phyloP scores from a whole-genome alignment of 2,113 vertebrate genomes.

The Hystrix cristata region DNA sequence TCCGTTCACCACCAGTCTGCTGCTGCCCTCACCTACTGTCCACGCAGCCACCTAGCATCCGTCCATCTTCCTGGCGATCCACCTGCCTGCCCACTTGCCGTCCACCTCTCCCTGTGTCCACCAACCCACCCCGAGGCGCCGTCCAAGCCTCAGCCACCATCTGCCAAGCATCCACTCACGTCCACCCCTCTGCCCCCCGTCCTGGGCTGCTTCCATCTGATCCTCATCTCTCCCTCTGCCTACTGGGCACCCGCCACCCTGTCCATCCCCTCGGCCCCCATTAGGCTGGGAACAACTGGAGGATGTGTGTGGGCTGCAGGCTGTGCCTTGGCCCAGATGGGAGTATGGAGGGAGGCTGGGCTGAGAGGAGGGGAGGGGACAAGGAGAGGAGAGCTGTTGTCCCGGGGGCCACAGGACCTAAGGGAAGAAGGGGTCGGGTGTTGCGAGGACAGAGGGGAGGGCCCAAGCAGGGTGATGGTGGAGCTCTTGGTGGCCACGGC shows the following conservation, averaged over 20 bases:
- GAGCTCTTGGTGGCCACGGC: not conserved
- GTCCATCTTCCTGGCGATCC: not conserved
- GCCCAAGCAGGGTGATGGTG: too few species aligned
- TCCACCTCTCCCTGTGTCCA: not conserved
- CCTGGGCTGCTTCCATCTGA: too few species aligned
- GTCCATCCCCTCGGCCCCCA: too few species aligned
- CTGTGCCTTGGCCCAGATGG: not conserved
- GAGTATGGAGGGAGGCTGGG: not conserved
- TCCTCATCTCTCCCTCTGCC: not conserved
- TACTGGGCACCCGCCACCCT: not conserved
- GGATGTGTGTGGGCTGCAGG: not conserved
- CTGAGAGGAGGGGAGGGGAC: not conserved
- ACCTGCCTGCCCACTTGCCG: too few species aligned
- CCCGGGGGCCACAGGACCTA: not conserved
- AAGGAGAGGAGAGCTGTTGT: not conserved
- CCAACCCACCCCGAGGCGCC: too few species aligned
- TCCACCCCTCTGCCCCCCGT: not conserved
- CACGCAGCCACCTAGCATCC: not conserved
- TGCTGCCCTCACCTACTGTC: not conserved
- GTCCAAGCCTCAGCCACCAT: not conserved
- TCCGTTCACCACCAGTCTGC: not conserved
- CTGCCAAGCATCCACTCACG: not conserved
- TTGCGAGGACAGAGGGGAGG: not conserved
- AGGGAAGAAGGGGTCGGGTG: not conserved
- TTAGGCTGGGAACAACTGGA: not conserved